Evolutionary conservation across 2,888 invertebrate species (phyloP), one percentile per base, ranked within the genome.

Genomic region (Cinara cedri): DNA sequence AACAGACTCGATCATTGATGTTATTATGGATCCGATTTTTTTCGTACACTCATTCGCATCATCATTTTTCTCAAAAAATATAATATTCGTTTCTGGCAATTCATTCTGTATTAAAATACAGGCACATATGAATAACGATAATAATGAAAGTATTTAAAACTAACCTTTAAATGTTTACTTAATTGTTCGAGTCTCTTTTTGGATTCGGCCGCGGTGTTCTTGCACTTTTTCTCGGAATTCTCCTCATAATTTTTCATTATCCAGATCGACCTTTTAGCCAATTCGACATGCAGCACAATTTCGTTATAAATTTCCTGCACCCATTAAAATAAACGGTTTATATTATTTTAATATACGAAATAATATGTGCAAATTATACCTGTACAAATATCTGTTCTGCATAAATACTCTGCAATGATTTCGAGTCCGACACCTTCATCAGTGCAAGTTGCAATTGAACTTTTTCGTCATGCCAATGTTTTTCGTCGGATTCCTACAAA

Each of bases 191-290:
- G 88, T 81, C 93, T 85, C 60, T 93, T 87, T 84, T 90, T 88
- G 82, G 92, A 89, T 86, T 93, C 93, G 42, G 88, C 21, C 13
- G 60, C 70, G 21, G 78, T 78, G n/a, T 42, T 78, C 51, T 70
- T 78, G 34, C 60, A 68, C 6, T 78, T 70, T 8, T 60, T 16
- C 42, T 3, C 54, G 8, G 66, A 42, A 42, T 21, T 16, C 1
- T 13, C 21, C 1, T 51, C 51, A 21, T 78, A 49, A 13, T 70
- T 70, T 13, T 78, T 70, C 9, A 78, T 91, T 85, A 93, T 89
- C 93, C 94, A 94, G 84, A 94, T 89, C 84, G 93, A 93, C 80
- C 93, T 89, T 83, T 92, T 90, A 1, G 93, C 92, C 78, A 93
- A 88, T 85, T 93, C 93, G 84, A 80, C 81, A 83, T 92, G 92